These are phyloP conservation scores for Nematolebias whitei DNA, from an alignment of 2,113 vertebrate species.

Conservation along the genomic window DNA sequence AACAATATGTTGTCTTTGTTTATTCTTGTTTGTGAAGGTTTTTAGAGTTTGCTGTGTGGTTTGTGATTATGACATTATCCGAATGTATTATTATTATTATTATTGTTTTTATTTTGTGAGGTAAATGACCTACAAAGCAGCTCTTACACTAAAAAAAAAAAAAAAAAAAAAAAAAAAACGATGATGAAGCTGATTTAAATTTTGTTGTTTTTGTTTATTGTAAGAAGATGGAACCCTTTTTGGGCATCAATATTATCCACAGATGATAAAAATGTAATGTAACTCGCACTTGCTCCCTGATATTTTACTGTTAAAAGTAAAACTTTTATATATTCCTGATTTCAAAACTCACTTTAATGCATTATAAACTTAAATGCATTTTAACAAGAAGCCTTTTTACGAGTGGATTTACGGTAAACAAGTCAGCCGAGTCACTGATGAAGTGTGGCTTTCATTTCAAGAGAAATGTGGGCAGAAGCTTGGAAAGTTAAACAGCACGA, in stretches of 20 bases:
- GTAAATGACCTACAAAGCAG: conserved; percentile 32
- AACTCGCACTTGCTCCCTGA: conserved; percentile 41
- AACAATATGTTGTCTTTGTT: conserved; percentile 9
- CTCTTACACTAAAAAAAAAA: background rate
- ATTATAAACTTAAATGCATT: conserved; percentile 40
- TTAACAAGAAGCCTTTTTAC: conserved; percentile 30
- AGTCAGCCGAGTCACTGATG: conserved; percentile 28
- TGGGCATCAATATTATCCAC: conserved; percentile 5
- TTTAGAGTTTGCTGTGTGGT: conserved; percentile 5
- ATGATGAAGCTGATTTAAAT: conserved; percentile 14
- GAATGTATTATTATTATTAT: conserved; percentile 55
- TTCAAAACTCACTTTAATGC: conserved; percentile 48
- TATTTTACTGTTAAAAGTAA: conserved; percentile 20
- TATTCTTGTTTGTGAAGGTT: conserved; percentile 10
- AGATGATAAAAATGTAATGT: no score
- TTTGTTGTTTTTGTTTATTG: conserved; percentile 1
- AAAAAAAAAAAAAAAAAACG: no score
- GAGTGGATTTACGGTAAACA: conserved; percentile 9
- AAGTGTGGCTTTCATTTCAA: conserved; percentile 10
- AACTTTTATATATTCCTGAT: conserved; percentile 29
- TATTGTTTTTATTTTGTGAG: background rate
- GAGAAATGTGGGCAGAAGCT: conserved; percentile 16
- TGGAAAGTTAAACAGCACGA: conserved; percentile 39
- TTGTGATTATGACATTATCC: conserved; percentile 37
- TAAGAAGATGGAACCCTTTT: no score